phyloP scores from a whole-genome alignment of 1,140 invertebrate genomes.

The Listronotus bonariensis region DNA sequence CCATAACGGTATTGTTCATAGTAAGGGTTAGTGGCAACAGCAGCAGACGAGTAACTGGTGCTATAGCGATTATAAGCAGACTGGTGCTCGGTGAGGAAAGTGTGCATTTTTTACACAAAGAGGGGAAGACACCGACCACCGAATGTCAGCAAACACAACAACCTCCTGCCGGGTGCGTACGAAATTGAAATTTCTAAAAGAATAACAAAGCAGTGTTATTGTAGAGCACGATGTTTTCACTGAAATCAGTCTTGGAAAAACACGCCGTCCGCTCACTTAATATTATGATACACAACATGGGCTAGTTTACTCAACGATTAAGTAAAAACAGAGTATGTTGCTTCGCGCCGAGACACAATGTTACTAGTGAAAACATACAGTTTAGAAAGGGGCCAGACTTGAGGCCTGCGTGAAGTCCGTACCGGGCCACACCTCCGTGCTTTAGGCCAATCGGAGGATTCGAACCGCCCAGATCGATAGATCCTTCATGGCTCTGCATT shows the following conservation, averaged over 20 bases:
- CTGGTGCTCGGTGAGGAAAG: conserved; percentile 82
- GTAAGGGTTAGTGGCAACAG: conserved; percentile 59
- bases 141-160: conserved; percentile 45
- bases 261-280: conserved; percentile 54
- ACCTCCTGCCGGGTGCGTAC: conserved; percentile 10
- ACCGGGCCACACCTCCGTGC: conserved; percentile 25
- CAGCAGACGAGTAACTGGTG: conserved; percentile 49
- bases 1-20: conserved; percentile 80
- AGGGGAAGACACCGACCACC: conserved; percentile 22
- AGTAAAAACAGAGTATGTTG: conserved; percentile 57
- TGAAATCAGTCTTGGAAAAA: conserved; percentile 55
- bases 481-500: conserved; percentile 38
- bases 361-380: conserved; percentile 57
- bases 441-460: conserved; percentile 36
- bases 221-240: conserved; percentile 51
- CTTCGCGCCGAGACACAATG: conserved; percentile 54
- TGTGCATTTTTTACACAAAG: conserved; percentile 71
- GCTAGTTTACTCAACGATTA: conserved; percentile 57
- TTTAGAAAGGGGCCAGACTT: conserved; percentile 33
- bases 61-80: conserved; percentile 67
- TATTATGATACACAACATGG: conserved; percentile 59
- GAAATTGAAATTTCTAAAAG: conserved; percentile 43
- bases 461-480: conserved; percentile 43
- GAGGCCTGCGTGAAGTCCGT: conserved; percentile 37
- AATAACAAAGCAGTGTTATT: conserved; percentile 48